Evolutionary conservation across 2,797 vertebrate genomes (phyloP), one percentile per base, ranked within the genome.

Genomic region (Coluber constrictor): DNA sequence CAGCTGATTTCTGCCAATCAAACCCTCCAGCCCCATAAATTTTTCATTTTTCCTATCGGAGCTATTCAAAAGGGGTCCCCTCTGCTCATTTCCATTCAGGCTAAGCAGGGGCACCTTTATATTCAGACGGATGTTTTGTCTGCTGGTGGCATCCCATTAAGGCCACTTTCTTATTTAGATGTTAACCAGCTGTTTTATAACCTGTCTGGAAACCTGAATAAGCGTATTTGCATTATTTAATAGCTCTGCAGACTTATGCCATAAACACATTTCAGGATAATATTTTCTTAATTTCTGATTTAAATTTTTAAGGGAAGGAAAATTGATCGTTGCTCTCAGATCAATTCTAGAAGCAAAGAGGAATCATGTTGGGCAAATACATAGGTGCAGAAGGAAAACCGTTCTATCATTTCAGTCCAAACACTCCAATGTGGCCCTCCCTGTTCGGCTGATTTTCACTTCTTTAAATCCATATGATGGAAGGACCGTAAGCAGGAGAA

Each of bases 291-390:
- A 29, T 25, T 90, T 87, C 54, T 27, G 57, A 92, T 47, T 90
- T 32, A 74, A 74, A 5, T 87, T 93, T 70, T 0, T 51, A 11
- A 32, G 5, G 3, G 3, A 43, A 20, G 87, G 90, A 63, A 4
- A 90, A 89, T n/a, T 11, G 88, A 5, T 92, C 89, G 94, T 70
- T 79, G 47, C 90, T 13, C 47, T 29, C 2, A 91, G 94, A 1
- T 0, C 0, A 0, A 16, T 5, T 0, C 3, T 3, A 47, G 90
- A 57, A 74, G 90, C 9, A 0, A 0, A n/a, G 0, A 4, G 0
- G 3, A 2, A 16, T 37, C 0, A 0, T 0, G 23, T 13, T 47
- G 20, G 56, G 57, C 47, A 90, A 23, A 0, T 0, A 3, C 47
- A 0, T 6, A 1, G 3, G 74, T 51, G 10, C 29, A 20, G 43